These are phyloP conservation scores for Cinclus mexicanus DNA, from an alignment of 2,113 vertebrate species.

Conservation along the genomic window DNA sequence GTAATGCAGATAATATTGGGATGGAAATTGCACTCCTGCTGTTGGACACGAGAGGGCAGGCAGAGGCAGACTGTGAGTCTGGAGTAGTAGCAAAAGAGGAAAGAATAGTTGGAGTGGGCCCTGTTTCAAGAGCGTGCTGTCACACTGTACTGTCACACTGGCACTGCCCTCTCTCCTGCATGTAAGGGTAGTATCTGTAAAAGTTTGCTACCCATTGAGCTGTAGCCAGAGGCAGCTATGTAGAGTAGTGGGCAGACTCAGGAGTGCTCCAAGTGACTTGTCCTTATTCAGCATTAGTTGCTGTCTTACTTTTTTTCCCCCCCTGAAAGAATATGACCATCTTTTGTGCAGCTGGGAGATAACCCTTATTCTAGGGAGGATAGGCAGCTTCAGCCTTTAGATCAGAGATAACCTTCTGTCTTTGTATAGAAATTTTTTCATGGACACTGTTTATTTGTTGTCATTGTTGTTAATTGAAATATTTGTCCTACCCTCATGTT, in stretches of 20 bases:
- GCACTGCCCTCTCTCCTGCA: background rate
- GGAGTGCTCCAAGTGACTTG: background rate
- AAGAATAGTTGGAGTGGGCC: background rate
- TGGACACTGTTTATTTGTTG: background rate
- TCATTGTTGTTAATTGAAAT: background rate
- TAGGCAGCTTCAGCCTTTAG: background rate
- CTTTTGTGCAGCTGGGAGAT: background rate
- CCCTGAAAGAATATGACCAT: background rate
- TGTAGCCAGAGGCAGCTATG: background rate
- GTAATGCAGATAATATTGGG: fast-evolving
- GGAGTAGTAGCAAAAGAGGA: background rate
- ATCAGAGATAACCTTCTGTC: background rate
- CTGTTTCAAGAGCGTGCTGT: background rate
- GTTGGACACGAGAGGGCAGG: background rate
- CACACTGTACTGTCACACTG: fast-evolving
- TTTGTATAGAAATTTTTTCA: background rate
- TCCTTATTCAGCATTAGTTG: background rate
- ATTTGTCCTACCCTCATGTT: background rate
- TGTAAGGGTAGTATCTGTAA: background rate
- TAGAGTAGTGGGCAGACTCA: background rate
- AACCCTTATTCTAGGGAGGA: background rate
- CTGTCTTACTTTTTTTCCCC: background rate
- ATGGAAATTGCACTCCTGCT: background rate
- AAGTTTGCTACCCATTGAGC: background rate
- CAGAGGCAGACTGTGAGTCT: background rate